Evolutionary conservation across 2,113 vertebrate genomes (phyloP).

Genomic region (Mesocricetus auratus): DNA sequence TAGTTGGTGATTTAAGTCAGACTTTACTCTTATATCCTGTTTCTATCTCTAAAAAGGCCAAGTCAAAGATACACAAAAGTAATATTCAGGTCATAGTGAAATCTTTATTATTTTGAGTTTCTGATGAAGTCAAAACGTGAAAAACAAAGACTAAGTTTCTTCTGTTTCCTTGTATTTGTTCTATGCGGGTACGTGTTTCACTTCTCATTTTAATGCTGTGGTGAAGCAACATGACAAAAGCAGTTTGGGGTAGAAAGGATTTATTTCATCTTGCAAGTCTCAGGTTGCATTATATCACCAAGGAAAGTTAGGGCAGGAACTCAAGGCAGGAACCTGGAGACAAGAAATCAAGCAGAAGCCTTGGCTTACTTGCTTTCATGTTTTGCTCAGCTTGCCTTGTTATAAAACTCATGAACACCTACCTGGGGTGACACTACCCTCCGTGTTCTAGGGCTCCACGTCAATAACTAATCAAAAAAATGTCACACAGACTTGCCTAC

Average conservation of each 20-base stretch:
- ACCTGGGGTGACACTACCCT: not conserved
- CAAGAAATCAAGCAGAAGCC: not conserved
- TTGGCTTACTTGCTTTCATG: not conserved
- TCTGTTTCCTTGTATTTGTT: not conserved
- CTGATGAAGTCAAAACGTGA: not conserved
- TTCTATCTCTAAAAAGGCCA: not conserved
- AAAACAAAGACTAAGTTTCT: not conserved
- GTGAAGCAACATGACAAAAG: not conserved
- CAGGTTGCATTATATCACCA: too few relatives aligned
- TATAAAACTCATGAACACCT: not conserved
- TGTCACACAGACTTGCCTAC: not conserved
- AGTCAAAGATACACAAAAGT: not conserved
- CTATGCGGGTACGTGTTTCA: not conserved
- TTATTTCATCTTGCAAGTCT: not conserved
- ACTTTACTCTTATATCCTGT: not conserved
- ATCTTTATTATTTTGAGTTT: not conserved
- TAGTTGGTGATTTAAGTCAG: not conserved
- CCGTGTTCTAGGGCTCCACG: not conserved
- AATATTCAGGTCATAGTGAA: not conserved
- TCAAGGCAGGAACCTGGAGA: not conserved
- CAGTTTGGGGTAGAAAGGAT: not conserved
- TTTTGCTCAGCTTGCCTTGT: not conserved
- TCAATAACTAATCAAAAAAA: not conserved
- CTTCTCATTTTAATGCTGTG: not conserved
- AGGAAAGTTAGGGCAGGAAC: not conserved